Evolutionary conservation across 2,888 invertebrate genomes (phyloP).

Genomic region (Temnothorax ravouxi): DNA sequence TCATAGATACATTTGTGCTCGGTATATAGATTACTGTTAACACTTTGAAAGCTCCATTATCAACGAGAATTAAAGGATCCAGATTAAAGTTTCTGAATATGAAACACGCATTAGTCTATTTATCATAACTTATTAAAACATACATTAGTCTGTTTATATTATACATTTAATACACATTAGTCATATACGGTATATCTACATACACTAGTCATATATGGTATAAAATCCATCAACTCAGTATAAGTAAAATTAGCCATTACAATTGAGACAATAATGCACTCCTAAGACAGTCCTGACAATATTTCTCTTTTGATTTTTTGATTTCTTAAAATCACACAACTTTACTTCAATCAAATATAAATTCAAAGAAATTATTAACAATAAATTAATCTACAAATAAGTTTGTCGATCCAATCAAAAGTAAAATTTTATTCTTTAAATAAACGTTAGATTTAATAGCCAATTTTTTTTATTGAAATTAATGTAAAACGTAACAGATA

Average conservation of each 20-base stretch:
- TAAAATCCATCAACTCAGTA: background rate
- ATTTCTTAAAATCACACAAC: background rate
- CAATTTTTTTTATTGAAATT: background rate
- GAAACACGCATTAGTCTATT: constrained; percentile 81
- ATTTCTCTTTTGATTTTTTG: background rate
- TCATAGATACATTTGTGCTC: constrained; percentile 21
- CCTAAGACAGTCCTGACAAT: background rate
- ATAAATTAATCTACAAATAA: background rate
- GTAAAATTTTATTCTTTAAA: background rate
- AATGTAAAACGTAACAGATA: background rate
- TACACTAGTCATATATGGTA: no score
- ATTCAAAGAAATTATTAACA: background rate
- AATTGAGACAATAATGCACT: background rate
- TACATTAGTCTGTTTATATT: background rate
- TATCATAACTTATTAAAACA: background rate
- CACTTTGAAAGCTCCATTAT: constrained; percentile 12
- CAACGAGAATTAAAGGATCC: constrained; percentile 27
- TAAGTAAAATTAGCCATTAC: background rate
- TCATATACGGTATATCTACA: background rate
- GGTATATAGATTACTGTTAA: constrained; percentile 14
- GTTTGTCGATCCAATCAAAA: background rate
- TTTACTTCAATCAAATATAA: background rate
- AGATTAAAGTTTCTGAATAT: constrained; percentile 59
- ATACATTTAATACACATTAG: background rate
- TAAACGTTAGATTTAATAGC: background rate